A percentile compares a stretch with the other conserved stretches of the same genome.
Evolutionary conservation across 2,113 vertebrate genomes (phyloP).

Genomic region (Ciconia stormi): DNA sequence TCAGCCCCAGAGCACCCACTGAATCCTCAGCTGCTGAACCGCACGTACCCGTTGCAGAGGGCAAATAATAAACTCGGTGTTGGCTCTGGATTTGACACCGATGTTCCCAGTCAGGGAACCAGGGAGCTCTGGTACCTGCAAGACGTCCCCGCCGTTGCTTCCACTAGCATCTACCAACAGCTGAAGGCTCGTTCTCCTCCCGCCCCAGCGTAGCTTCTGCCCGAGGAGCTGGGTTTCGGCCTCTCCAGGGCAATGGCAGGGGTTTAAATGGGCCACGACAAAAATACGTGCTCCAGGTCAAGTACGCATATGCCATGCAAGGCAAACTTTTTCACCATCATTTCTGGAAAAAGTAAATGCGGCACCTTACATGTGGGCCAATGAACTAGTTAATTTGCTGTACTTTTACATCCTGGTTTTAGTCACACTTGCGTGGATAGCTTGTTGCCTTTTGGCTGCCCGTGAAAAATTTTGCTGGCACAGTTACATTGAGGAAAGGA

Average conservation of each 20-base stretch:
- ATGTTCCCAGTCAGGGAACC: neutral
- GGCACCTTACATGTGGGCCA: too few species aligned
- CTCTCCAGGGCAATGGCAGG: rapidly evolving
- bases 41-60: rapidly evolving
- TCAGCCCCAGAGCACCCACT: neutral
- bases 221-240: neutral
- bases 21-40: rapidly evolving
- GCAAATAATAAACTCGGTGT: rapidly evolving
- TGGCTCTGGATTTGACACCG: rapidly evolving
- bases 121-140: neutral
- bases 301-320: rapidly evolving
- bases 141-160: rapidly evolving
- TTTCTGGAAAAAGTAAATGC: neutral
- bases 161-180: neutral
- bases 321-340: rapidly evolving
- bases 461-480: too few species aligned
- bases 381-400: rapidly evolving
- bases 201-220: rapidly evolving
- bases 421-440: rapidly evolving
- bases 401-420: neutral
- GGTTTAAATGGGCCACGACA: neutral
- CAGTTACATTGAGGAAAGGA: neutral
- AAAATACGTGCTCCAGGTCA: rapidly evolving
- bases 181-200: neutral
- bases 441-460: neutral